Base-by-base conservation (phyloP, 2,113 vertebrate genomes). In the Otolemur garnettii region DNA sequence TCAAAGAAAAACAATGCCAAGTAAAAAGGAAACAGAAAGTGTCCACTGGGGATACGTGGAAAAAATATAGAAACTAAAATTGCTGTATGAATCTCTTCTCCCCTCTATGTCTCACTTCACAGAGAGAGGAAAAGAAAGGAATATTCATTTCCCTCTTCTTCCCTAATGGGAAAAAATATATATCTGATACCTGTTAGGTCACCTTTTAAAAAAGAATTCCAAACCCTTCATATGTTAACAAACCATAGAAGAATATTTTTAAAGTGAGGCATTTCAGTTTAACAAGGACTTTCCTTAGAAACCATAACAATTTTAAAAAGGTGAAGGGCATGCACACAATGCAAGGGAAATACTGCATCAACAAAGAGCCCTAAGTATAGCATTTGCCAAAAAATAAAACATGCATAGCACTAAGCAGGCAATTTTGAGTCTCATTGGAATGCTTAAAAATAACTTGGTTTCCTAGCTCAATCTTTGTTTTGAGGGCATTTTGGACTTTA, bases 201-300 rank as follows among this genome's bases (percentile, higher is more conserved):
- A 79, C 38, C 57, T 94, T 95, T 78, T 84, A 86, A 88, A 85
- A 85, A 50, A 74, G 55, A 93, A 85, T 18, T 53, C 30, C 78
- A 50, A 91, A 93, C 87, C 72, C n/a, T 94, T 83, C 93, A 79
- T 74, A 93, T 59, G 68, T 53, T 89, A 94, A 78, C 50, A 94
- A 95, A 82, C 19, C 38, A 91, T 35, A 66, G 62, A 85, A 42
- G 28, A 13, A 11, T 80, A 80, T 55, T 91, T 95, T 75, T 53
- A 45, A 85, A 94, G 30, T 91, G 35, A 89, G 62, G 74, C n/a
- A 74, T 95, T 87, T 87, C n/a, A 88, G 59, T 72, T 79, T 97
- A 86, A 62, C 26, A 50, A 94, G 69, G 35, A 50, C 42, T 91
- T 86, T 89, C 38, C 50, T 91, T 69, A 45, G 79, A 69, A 83